phyloP scores from a whole-genome alignment of 2,113 vertebrate species.

The Atrichornis clamosus region DNA sequence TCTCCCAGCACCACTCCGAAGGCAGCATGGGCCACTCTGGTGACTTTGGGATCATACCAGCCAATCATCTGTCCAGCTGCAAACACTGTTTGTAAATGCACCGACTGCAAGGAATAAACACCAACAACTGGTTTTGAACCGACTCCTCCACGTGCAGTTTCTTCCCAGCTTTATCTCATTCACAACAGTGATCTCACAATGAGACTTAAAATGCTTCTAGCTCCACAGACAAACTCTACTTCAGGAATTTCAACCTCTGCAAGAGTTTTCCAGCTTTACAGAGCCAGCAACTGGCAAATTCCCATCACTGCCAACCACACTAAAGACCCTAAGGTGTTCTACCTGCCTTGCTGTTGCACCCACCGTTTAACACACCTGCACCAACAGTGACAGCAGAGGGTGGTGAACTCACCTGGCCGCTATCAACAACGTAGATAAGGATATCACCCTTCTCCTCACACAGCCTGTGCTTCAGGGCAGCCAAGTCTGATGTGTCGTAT shows the following conservation, averaged over 20 bases:
- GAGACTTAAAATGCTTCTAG: background rate
- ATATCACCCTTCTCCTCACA: constrained; percentile 85
- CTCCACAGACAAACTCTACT: background rate
- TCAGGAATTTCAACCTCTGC: background rate
- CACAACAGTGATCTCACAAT: background rate
- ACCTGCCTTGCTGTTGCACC: background rate
- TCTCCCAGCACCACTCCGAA: constrained; percentile 97
- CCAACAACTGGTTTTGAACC: background rate
- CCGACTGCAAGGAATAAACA: constrained; percentile 68
- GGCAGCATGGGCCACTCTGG: constrained; percentile 86
- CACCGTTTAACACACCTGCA: background rate
- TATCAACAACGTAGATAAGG: constrained; percentile 93
- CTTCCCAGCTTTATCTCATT: background rate
- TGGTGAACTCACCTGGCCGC: constrained; percentile 83
- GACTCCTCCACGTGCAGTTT: background rate
- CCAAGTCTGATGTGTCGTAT: constrained; percentile 94
- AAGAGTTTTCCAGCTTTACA: background rate
- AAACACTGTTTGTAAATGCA: constrained; percentile 89
- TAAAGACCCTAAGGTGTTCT: background rate
- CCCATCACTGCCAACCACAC: background rate
- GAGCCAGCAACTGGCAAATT: background rate
- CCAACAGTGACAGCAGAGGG: background rate
- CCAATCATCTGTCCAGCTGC: constrained; percentile 89
- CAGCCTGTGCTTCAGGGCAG: constrained; percentile 86
- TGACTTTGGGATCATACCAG: constrained; percentile 92